These are phyloP conservation scores for Aurelia sp. DNA, from an alignment of 30 jellyfish, hydroid and myxozoan species.

Conservation along the genomic window DNA sequence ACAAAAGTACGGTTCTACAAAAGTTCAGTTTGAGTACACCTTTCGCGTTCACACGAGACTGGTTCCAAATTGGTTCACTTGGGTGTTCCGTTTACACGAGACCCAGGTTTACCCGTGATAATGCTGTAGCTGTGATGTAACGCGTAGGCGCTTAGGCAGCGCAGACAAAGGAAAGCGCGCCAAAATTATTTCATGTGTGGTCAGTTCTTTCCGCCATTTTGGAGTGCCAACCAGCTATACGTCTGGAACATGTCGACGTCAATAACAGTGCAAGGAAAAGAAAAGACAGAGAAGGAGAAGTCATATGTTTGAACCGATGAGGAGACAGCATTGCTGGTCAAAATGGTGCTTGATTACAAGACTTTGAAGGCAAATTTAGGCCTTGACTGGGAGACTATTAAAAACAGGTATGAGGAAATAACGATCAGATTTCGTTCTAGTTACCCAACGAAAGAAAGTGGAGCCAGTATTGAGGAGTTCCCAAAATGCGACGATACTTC, in stretches of 20 bases:
- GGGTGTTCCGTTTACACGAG: not conserved
- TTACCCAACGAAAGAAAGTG: constrained; percentile 12
- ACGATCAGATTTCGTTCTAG: not conserved
- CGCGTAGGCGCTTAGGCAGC: too few species aligned
- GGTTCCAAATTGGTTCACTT: not conserved
- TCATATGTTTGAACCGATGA: constrained; percentile 30
- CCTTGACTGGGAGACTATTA: constrained; percentile 38
- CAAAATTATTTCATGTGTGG: too few species aligned
- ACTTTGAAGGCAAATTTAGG: constrained; percentile 5
- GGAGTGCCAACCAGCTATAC: too few species aligned
- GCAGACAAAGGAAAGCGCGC: too few species aligned
- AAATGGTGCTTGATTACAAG: constrained; percentile 9
- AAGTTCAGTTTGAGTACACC: constrained; percentile 9
- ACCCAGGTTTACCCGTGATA: too few species aligned
- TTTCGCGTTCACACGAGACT: not conserved
- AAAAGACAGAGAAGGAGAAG: constrained; percentile 10
- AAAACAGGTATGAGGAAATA: constrained; percentile 2
- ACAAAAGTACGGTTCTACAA: constrained; percentile 1
- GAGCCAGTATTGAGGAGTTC: not conserved
- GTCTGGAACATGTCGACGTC: too few species aligned
- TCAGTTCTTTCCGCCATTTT: too few species aligned
- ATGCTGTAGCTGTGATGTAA: too few species aligned
- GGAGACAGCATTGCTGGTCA: constrained; percentile 38
- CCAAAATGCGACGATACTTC: constrained; percentile 9
- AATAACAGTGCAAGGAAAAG: not conserved